phyloP scores from a whole-genome alignment of 1,140 invertebrate species.

The Zophobas morio region DNA sequence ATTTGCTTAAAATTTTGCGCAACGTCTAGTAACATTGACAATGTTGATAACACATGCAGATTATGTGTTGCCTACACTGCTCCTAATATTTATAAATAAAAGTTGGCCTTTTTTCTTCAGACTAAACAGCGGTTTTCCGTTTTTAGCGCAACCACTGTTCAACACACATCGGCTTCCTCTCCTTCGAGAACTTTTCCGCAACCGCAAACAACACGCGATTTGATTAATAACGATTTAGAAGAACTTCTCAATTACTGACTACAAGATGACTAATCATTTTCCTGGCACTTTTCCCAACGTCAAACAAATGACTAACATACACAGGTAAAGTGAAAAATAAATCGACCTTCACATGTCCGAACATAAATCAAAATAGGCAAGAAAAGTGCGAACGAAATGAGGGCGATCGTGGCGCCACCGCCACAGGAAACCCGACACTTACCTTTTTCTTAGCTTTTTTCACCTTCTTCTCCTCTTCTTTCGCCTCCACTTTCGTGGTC shows the following conservation, averaged over 20 bases:
- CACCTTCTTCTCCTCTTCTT: slow-evolving; percentile 64
- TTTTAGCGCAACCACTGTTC: too few species aligned
- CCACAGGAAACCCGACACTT: slow-evolving; percentile 41
- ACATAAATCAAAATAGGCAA: too few species aligned
- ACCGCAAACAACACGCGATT: too few species aligned
- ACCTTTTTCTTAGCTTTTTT: slow-evolving; percentile 66
- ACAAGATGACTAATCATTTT: background rate
- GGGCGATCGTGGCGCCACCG: background rate
- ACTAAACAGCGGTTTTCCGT: too few species aligned
- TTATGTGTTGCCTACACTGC: background rate
- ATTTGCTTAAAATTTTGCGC: too few species aligned
- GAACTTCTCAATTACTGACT: background rate
- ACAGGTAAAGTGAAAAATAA: background rate
- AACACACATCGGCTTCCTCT: too few species aligned
- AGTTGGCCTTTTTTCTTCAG: too few species aligned
- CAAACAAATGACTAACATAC: background rate
- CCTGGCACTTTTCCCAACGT: background rate
- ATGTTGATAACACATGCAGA: background rate
- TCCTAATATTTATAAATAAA: too few species aligned
- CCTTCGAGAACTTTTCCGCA: too few species aligned
- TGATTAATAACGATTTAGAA: background rate
- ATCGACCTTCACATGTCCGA: background rate
- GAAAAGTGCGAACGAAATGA: too few species aligned
- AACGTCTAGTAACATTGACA: too few species aligned
- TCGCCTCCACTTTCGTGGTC: slow-evolving; percentile 56